phyloP scores from a whole-genome alignment of 2,113 vertebrate species.

The Taxidea taxus region DNA sequence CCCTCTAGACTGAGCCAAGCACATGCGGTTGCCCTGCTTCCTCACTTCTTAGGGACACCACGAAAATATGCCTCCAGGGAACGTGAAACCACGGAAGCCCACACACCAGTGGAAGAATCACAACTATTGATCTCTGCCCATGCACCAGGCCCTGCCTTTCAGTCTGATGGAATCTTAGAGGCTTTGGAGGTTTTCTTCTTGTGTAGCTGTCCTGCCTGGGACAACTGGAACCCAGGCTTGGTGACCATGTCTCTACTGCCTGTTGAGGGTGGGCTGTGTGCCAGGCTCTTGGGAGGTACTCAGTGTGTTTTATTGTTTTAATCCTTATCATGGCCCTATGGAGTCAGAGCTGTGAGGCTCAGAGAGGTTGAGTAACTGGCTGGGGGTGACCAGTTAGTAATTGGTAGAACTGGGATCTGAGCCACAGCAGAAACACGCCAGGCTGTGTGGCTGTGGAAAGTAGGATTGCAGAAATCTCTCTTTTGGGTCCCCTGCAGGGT shows the following conservation, averaged over 20 bases:
- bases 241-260: background rate
- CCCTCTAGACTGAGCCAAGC: fast-evolving
- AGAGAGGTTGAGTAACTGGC: background rate
- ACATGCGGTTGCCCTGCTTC: background rate
- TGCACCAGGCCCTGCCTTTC: background rate
- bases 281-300: background rate
- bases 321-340: background rate
- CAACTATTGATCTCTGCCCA: background rate
- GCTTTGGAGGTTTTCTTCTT: background rate
- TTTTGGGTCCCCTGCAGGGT: background rate
- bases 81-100: background rate
- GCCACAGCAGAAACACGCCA: background rate
- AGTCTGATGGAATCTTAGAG: background rate
- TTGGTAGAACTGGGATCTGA: background rate
- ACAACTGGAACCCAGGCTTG: background rate
- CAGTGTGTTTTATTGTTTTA: background rate
- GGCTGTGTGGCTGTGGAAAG: background rate
- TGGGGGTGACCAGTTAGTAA: background rate
- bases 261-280: background rate
- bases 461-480: background rate
- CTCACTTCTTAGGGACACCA: background rate
- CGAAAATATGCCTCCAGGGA: background rate
- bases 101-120: background rate
- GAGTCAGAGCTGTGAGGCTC: background rate
- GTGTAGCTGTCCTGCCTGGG: background rate